Evolutionary conservation across 2,797 vertebrate genomes (phyloP), one percentile per base, ranked within the genome.

Genomic region (Leptoclinus maculatus): DNA sequence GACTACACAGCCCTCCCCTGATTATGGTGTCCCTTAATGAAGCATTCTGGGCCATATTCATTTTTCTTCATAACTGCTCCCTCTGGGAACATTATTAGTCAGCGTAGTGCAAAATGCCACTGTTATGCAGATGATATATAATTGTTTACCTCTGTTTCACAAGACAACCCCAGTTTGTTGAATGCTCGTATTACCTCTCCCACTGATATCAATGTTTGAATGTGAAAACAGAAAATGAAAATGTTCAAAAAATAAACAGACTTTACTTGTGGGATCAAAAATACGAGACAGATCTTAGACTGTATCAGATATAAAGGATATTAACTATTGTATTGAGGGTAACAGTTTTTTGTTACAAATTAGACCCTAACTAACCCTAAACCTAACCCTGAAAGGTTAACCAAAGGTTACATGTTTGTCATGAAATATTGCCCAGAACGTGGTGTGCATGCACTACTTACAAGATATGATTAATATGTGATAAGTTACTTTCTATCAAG

Each of bases 401-500:
- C 12, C 41, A 29, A 71, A n/a, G 1, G n/a, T 53, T 32, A 58
- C 39, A 59, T 2, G 2, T 32, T 77, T 64, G 12, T 36, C 7
- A 60, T 59, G 32, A 59, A 71, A 60, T 21, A 34, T 27, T 49
- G 4, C 19, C 56, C 3, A 16, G 7, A 10, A 54, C 47, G 16
- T 23, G 56, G 12, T 19, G 49, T 34, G 27, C 25, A 58, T 51
- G 47, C 47, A 51, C 56, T 47, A 74, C 41, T 53, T 2, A 68
- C 17, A 57, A 62, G 25, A 19, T 10, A 51, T 6, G 12, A 56
- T 51, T 23, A 27, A 58, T 43, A 32, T 32, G 43, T 51, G 9
- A 67, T 70, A 56, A 13, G 4, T 17, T 36, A 60, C 56, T 39
- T 59, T 69, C 2, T 17, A 62, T 53, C 19, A 62, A 75, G 41